These are phyloP conservation scores for Drosophila suzukii DNA, from an alignment of 1,140 invertebrate species.

Conservation along the genomic window DNA sequence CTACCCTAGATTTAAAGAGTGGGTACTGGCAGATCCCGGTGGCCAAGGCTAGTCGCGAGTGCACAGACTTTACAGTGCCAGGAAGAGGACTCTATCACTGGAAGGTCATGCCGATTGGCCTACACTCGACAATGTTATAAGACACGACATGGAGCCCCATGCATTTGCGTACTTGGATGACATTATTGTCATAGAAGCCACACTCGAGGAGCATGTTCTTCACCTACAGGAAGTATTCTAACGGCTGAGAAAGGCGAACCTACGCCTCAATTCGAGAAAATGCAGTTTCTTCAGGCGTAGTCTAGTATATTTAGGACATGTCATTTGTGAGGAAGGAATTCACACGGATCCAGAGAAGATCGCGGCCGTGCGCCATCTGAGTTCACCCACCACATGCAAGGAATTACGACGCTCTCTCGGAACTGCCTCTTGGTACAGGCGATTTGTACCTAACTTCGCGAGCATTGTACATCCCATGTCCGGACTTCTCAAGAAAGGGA, in stretches of 20 bases:
- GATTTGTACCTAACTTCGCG: not conserved
- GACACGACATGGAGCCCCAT: slow-evolving; percentile 33
- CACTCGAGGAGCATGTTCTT: too few relatives aligned
- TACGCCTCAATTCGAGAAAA: not conserved
- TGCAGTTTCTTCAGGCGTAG: not conserved
- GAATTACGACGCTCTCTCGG: not conserved
- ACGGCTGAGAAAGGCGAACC: too few relatives aligned
- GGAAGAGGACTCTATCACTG: slow-evolving; percentile 64
- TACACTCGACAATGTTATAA: slow-evolving; percentile 73
- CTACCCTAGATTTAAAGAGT: not conserved
- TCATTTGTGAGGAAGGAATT: too few relatives aligned
- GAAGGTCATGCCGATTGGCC: slow-evolving; percentile 84
- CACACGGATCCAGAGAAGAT: too few relatives aligned
- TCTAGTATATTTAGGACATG: too few relatives aligned
- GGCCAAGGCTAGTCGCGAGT: not conserved
- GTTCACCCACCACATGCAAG: too few relatives aligned
- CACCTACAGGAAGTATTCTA: too few relatives aligned
- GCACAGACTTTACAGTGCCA: not conserved
- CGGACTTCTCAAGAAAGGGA: slow-evolving; percentile 44
- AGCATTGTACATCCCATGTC: too few relatives aligned
- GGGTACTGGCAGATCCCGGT: not conserved
- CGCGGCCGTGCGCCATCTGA: too few relatives aligned
- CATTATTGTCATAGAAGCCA: too few relatives aligned
- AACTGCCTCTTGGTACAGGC: too few relatives aligned
- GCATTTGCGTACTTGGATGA: slow-evolving; percentile 58